Percentiles rank a stretch among this genome's conserved stretches.
These are phyloP conservation scores for Brachyhypopomus occidentalis DNA, from an alignment of 2,113 vertebrate genomes.

Conservation along the genomic window DNA sequence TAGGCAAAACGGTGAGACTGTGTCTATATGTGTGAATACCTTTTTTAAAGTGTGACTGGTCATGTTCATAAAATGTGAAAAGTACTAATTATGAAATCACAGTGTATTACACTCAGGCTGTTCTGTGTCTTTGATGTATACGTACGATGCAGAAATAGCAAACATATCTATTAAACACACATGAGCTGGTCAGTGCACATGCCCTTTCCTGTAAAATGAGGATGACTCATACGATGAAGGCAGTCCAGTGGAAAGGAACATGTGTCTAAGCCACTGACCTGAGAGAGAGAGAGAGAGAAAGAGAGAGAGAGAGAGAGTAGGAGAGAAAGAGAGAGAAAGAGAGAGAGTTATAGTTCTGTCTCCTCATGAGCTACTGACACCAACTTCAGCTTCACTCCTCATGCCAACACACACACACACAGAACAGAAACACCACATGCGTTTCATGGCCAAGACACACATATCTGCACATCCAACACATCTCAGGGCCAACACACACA, in stretches of 20 bases:
- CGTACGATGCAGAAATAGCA: slow-evolving; percentile 10
- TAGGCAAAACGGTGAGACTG: too few relatives aligned
- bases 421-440: slow-evolving; percentile 35
- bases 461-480: slow-evolving; percentile 49
- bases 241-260: slow-evolving; percentile 51
- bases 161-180: slow-evolving; percentile 30
- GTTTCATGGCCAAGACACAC: slow-evolving; percentile 53
- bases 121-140: background rate
- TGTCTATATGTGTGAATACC: background rate
- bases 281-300: slow-evolving; percentile 29
- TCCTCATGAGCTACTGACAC: slow-evolving; percentile 65
- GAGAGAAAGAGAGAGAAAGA: slow-evolving; percentile 34
- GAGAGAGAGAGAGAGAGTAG: slow-evolving; percentile 29
- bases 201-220: slow-evolving; percentile 55
- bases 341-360: slow-evolving; percentile 58
- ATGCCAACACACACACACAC: slow-evolving; percentile 49
- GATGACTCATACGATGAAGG: slow-evolving; percentile 55
- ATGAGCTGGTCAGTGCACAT: slow-evolving; percentile 27
- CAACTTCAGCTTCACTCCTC: slow-evolving; percentile 26
- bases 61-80: background rate
- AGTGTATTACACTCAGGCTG: background rate
- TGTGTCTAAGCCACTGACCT: slow-evolving; percentile 51
- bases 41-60: background rate
- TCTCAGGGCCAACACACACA: slow-evolving; percentile 49
- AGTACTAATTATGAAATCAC: background rate